phyloP scores from a whole-genome alignment of 2,797 vertebrate species.

The Phalloptychus januarius region DNA sequence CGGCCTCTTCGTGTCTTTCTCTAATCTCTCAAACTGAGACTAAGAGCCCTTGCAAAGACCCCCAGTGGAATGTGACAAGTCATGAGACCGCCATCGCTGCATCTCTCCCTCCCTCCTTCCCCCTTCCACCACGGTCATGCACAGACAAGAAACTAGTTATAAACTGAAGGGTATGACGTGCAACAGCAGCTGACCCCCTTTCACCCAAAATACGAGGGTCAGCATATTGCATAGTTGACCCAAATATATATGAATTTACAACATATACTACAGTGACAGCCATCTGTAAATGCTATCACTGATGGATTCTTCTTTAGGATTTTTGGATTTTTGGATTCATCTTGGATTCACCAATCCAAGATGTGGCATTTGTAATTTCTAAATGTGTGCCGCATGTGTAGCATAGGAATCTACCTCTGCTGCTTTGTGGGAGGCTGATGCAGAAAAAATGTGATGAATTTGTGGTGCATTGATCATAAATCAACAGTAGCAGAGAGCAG shows the following conservation, averaged over 20 bases:
- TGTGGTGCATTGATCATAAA: conserved; percentile 52
- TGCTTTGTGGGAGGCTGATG: conserved; percentile 42
- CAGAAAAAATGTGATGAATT: conserved; percentile 57
- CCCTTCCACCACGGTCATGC: conserved; percentile 28
- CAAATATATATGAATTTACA: conserved; percentile 69
- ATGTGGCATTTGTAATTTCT: conserved; percentile 27
- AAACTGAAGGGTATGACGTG: conserved; percentile 75
- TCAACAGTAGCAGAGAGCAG: conserved; percentile 45
- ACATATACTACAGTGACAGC: conserved; percentile 18
- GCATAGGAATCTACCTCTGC: conserved; percentile 36
- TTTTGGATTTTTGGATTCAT: no score
- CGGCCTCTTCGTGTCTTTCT: conserved; percentile 56
- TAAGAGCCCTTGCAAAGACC: conserved; percentile 62
- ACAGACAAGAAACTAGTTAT: conserved; percentile 38
- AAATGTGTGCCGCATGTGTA: conserved; percentile 41
- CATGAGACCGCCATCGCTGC: conserved; percentile 58
- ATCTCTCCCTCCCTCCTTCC: conserved; percentile 37
- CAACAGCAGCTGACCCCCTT: conserved; percentile 57
- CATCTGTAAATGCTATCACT: conserved; percentile 45
- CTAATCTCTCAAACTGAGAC: conserved; percentile 65
- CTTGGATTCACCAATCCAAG: no score
- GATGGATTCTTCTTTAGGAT: no score
- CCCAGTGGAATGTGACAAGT: conserved; percentile 72
- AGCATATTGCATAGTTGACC: background rate
- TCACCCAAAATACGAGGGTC: conserved; percentile 58